A percentile compares a stretch with the other conserved stretches of the same genome.
Evolutionary conservation across 1,140 invertebrate genomes (phyloP).

Genomic region (Bombus terrestris): DNA sequence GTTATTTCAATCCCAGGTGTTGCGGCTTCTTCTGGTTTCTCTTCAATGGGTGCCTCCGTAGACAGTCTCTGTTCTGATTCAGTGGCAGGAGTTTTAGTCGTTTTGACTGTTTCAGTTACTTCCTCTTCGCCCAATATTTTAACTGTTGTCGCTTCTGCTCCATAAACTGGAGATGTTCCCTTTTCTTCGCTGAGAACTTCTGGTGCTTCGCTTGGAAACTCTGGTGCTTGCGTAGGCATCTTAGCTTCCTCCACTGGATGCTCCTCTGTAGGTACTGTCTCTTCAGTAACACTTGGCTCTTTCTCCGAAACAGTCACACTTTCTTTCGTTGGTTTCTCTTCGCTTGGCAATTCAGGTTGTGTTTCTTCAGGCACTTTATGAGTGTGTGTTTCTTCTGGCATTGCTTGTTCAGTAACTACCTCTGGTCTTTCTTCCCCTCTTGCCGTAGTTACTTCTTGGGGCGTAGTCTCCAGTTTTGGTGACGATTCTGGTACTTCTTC

Average conservation of each 20-base stretch:
- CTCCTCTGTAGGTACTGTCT: conserved; percentile 4
- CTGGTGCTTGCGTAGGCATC: conserved; percentile 1
- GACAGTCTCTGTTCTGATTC: conserved; percentile 16
- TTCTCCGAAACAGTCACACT: conserved; percentile 25
- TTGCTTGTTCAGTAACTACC: conserved; percentile 40
- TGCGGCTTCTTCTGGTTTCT: conserved; percentile 29
- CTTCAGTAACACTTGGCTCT: conserved; percentile 31
- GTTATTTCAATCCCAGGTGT: conserved; percentile 16
- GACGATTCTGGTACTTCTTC: conserved; percentile 37
- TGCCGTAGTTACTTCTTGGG: conserved; percentile 22
- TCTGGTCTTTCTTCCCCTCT: conserved; percentile 26
- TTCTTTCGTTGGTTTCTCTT: conserved; percentile 48
- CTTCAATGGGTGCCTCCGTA: not conserved
- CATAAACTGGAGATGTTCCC: conserved; percentile 4
- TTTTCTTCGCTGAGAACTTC: conserved; percentile 18
- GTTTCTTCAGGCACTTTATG: conserved; percentile 74
- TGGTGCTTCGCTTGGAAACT: not conserved
- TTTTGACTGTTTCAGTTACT: conserved; percentile 6
- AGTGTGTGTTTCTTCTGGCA: conserved; percentile 74
- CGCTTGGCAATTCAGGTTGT: conserved; percentile 15
- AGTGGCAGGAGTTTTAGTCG: not conserved
- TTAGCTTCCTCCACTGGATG: conserved; percentile 2
- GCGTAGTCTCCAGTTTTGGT: conserved; percentile 8
- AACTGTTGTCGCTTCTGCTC: conserved; percentile 12
- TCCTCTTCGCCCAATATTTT: not conserved